Percentiles rank a stretch among this genome's conserved stretches.
Conservation (phyloP, 2,888 invertebrate genomes). For the Calameuta idolon region DNA sequence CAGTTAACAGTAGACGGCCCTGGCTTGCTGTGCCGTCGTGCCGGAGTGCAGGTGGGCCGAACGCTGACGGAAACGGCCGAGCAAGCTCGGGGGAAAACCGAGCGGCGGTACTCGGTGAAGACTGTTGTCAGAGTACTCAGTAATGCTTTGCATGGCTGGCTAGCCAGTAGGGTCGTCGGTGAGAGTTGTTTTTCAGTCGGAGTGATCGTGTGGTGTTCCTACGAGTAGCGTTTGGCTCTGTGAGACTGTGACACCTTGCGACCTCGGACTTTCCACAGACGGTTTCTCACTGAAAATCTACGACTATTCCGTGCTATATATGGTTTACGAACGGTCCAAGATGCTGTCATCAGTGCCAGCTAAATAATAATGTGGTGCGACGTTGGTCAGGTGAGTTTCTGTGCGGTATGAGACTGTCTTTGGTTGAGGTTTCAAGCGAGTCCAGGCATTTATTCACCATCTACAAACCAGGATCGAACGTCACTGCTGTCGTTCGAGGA, state of each 20-base stretch:
- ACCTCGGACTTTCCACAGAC: constrained; percentile 23
- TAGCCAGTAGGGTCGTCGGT: constrained; percentile 53
- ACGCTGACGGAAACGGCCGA: constrained; percentile 62
- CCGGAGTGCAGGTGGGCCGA: constrained; percentile 72
- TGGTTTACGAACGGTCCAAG: constrained; percentile 61
- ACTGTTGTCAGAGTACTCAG: constrained; percentile 65
- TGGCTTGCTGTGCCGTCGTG: constrained; percentile 46
- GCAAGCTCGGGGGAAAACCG: constrained; percentile 59
- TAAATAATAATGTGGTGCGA: constrained; percentile 67
- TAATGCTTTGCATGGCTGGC: constrained; percentile 66
- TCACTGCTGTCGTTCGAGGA: constrained; percentile 5
- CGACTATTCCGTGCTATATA: constrained; percentile 42
- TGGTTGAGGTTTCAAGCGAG: background rate
- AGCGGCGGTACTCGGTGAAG: constrained; percentile 53
- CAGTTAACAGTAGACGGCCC: constrained; percentile 20
- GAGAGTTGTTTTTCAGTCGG: constrained; percentile 50
- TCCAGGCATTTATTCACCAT: background rate
- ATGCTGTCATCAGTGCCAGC: constrained; percentile 65
- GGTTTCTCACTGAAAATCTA: constrained; percentile 29
- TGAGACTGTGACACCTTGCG: constrained; percentile 25
- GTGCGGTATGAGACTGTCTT: constrained; percentile 12
- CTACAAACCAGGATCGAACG: constrained; percentile 5
- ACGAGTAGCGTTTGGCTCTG: constrained; percentile 27
- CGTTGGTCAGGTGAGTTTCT: constrained; percentile 65
- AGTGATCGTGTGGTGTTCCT: constrained; percentile 54